These are phyloP conservation scores for Drosophila demipolita DNA, from an alignment of 2,888 invertebrate species.

Conservation along the genomic window DNA sequence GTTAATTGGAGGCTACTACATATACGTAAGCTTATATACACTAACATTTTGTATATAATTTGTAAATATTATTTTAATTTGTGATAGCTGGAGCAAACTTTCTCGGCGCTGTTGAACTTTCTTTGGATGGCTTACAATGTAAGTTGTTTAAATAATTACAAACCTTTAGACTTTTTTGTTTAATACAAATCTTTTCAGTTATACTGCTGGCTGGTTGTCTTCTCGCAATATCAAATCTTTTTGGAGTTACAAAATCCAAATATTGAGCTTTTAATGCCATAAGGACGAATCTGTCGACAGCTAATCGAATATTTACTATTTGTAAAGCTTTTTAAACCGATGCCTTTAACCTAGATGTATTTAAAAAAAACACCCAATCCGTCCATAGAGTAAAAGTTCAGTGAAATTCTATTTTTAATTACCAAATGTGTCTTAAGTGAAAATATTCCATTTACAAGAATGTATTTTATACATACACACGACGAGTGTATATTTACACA, in stretches of 20 bases:
- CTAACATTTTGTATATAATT: background rate
- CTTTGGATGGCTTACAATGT: conserved; percentile 95
- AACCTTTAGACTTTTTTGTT: background rate
- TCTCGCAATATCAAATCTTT: conserved; percentile 93
- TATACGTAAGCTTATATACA: conserved; percentile 89
- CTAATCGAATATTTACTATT: conserved; percentile 28
- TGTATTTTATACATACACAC: conserved; percentile 35
- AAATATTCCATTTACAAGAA: conserved; percentile 39
- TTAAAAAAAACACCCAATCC: conserved; percentile 34
- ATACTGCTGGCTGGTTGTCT: conserved; percentile 94
- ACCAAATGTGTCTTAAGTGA: conserved; percentile 47
- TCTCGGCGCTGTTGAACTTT: conserved; percentile 91
- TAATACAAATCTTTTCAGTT: conserved; percentile 86
- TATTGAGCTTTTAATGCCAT: conserved; percentile 88
- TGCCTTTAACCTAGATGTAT: conserved; percentile 23
- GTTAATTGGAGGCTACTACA: conserved; percentile 95
- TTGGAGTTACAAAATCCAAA: conserved; percentile 93
- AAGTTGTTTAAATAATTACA: conserved; percentile 43
- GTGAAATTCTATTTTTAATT: conserved; percentile 28
- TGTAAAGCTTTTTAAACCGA: conserved; percentile 18
- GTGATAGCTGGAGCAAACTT: conserved; percentile 90
- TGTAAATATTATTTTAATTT: conserved; percentile 5
- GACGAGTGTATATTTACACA: conserved; percentile 33
- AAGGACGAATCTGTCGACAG: conserved; percentile 11
- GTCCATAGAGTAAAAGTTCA: conserved; percentile 50